Base-by-base conservation (phyloP, 2,888 invertebrate species). In the Dolichomitus sp. region DNA sequence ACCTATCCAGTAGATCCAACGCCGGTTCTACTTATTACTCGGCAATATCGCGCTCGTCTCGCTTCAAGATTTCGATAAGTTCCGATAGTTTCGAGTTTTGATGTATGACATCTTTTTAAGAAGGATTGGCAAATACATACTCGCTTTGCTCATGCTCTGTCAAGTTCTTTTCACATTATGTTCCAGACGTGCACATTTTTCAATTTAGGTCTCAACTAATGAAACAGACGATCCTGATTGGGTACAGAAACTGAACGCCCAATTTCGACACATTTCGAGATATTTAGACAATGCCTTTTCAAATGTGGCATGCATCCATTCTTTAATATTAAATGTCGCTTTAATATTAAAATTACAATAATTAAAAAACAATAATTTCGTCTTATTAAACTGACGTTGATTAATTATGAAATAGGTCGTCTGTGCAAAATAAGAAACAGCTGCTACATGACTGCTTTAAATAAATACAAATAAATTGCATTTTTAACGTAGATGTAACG, bases 1-100 rank as follows among this genome's bases (percentile, higher is more conserved):
- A 42, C 42, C 42, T 42, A 42, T 42, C 42, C 42, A 42, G 42
- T 42, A 42, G 42, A 42, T 42, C 42, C 42, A 42, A 42, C 42
- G 42, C 42, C 42, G 42, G 42, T 42, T 42, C 42, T 42, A 42
- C 42, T 42, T 42, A 42, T 42, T 42, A 42, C 42, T 42, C 42
- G 42, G 42, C 42, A 42, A 42, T 42, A 42, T 42, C 42, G 42
- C 42, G 42, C 42, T 42, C 42, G 42, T 42, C 42, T 42, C 42
- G 42, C 42, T 42, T 42, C 42, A 42, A 9, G 42, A 42, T 42
- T 42, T 42, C 42, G 9, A 42, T 42, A 42, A 42, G 42, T 42
- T 42, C 42, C 42, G 42, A 42, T 42, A 42, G 42, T 42, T 42
- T 42, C 42, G 42, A 42, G 42, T 42, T 42, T 42, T 42, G 42